Conservation (phyloP, 1,140 invertebrate species). For the Choristoneura fumiferana region DNA sequence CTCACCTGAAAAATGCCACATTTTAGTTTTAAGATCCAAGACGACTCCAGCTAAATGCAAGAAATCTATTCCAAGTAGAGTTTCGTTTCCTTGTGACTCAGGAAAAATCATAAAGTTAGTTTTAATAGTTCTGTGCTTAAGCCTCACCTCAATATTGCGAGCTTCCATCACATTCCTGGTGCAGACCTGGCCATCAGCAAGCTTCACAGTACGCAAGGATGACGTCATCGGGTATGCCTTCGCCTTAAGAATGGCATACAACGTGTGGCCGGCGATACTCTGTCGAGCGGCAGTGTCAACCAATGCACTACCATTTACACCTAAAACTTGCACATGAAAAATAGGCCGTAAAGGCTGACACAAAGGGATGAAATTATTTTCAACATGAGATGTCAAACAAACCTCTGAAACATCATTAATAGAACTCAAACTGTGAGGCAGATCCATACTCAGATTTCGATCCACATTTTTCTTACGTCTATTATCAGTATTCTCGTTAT, state of each 20-base stretch:
- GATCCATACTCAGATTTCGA: no score
- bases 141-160: background rate
- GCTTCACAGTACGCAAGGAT: background rate
- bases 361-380: no score
- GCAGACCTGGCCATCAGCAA: conserved; percentile 2
- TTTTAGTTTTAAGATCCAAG: background rate
- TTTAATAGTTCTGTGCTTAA: background rate
- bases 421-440: no score
- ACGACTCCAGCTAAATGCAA: no score
- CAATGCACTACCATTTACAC: conserved; percentile 5
- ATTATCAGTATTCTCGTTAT: no score
- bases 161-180: background rate
- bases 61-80: no score
- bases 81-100: no score
- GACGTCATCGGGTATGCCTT: background rate
- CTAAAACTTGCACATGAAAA: no score
- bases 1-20: background rate
- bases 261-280: conserved; percentile 17
- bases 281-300: conserved; percentile 18
- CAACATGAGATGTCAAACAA: no score
- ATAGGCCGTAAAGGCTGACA: no score
- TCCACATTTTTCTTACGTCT: no score
- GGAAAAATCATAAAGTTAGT: background rate
- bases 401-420: no score
- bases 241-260: background rate